Conservation (phyloP, 2,888 invertebrate species). For the Cephus nigrinus region DNA sequence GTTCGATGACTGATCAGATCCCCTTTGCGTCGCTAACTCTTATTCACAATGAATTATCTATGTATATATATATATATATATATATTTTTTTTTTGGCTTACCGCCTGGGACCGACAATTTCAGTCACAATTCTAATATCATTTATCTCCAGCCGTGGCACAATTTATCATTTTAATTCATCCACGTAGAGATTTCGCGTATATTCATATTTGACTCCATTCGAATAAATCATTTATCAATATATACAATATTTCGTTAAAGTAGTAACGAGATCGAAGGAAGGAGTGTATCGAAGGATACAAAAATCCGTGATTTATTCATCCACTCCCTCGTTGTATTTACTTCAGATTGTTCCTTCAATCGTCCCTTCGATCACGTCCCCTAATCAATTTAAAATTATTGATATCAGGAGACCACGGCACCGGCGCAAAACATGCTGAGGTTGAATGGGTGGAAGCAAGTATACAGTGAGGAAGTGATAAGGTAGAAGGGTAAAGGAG, state of each 20-base stretch:
- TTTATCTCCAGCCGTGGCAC: not conserved
- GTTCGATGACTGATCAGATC: not conserved
- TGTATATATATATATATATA: constrained; percentile 11
- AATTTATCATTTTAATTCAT: constrained; percentile 2
- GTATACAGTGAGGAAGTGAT: not conserved
- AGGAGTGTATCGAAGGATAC: not conserved
- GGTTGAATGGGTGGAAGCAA: not conserved
- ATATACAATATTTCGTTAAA: not conserved
- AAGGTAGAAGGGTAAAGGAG: not conserved
- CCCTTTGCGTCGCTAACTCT: not conserved
- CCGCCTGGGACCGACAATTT: not conserved
- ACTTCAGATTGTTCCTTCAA: not conserved
- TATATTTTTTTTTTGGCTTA: not conserved
- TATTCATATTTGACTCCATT: not conserved
- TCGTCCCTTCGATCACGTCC: not conserved
- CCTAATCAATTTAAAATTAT: not conserved
- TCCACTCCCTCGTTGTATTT: not conserved
- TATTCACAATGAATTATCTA: not conserved
- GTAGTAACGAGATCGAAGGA: not conserved
- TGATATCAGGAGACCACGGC: not conserved
- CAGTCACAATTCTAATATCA: not conserved
- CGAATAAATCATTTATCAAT: constrained; percentile 2
- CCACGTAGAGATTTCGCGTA: not conserved
- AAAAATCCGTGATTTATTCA: not conserved
- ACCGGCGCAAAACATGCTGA: not conserved